These are phyloP conservation scores for Aporophyla nigra DNA, from an alignment of 2,888 invertebrate species.

Conservation along the genomic window DNA sequence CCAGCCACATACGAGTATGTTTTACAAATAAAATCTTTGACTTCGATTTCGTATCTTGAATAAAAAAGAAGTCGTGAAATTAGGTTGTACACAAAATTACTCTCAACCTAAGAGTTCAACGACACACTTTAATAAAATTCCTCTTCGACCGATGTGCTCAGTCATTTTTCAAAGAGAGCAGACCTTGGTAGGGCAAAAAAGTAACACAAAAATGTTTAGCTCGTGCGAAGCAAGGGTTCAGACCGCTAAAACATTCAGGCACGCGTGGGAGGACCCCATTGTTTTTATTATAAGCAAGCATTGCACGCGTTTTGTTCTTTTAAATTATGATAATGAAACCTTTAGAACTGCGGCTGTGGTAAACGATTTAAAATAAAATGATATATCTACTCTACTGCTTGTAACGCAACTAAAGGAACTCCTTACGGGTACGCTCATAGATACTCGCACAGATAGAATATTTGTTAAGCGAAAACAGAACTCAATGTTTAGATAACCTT, in stretches of 20 bases:
- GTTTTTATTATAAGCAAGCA: conserved; percentile 85
- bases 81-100: not conserved
- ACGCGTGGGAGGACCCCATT: conserved; percentile 77
- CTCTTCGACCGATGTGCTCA: conserved; percentile 51
- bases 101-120: not conserved
- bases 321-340: conserved; percentile 82
- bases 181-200: conserved; percentile 59
- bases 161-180: conserved; percentile 70
- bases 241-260: conserved; percentile 82
- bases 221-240: conserved; percentile 73
- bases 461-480: conserved; percentile 32
- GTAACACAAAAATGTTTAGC: conserved; percentile 73
- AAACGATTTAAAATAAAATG: conserved; percentile 71
- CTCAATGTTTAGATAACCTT: conserved; percentile 34
- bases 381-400: conserved; percentile 38
- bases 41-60: too few relatives aligned
- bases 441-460: conserved; percentile 34
- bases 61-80: too few relatives aligned
- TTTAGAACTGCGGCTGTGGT: conserved; percentile 73
- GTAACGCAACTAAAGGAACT: conserved; percentile 40
- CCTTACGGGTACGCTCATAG: conserved; percentile 14
- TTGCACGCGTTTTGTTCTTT: conserved; percentile 80
- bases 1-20: too few relatives aligned
- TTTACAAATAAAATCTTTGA: too few relatives aligned
- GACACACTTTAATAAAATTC: conserved; percentile 49